Evolutionary conservation across 1,140 invertebrate genomes (phyloP).

Genomic region (Sminthurinus signatus): DNA sequence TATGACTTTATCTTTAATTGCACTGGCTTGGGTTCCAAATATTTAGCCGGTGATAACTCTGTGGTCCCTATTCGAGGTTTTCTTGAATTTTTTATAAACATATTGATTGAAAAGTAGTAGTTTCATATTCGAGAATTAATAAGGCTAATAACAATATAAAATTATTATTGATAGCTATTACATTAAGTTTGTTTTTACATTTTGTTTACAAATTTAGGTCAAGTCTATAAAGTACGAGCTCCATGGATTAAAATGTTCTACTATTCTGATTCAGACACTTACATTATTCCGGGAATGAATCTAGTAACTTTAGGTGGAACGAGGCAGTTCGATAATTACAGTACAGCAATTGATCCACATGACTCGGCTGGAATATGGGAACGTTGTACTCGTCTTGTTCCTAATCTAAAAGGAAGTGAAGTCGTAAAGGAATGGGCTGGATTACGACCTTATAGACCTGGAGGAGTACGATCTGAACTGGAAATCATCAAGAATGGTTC

Average conservation of each 20-base stretch:
- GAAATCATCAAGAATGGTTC: conserved; percentile 16
- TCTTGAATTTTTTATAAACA: too few relatives aligned
- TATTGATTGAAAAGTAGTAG: too few relatives aligned
- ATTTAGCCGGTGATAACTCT: conserved; percentile 66
- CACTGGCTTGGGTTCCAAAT: conserved; percentile 70
- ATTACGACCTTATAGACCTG: conserved; percentile 27
- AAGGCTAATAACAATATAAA: too few relatives aligned
- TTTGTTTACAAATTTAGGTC: too few relatives aligned
- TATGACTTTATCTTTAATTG: conserved; percentile 85
- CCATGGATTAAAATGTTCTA: conserved; percentile 86
- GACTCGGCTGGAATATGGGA: conserved; percentile 68
- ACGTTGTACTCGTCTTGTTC: conserved; percentile 63
- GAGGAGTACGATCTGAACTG: conserved; percentile 24
- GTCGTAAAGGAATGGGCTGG: conserved; percentile 61
- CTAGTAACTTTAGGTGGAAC: conserved; percentile 73
- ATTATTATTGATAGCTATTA: too few relatives aligned
- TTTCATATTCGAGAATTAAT: too few relatives aligned
- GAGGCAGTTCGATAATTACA: conserved; percentile 70
- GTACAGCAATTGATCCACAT: conserved; percentile 58
- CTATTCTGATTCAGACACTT: conserved; percentile 74
- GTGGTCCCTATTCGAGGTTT: conserved; percentile 78
- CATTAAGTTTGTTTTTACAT: too few relatives aligned
- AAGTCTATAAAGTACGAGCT: conserved; percentile 75
- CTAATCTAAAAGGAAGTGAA: conserved; percentile 57
- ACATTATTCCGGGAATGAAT: conserved; percentile 73